Conservation (phyloP, 2,113 vertebrate species). For the Alouatta palliata region DNA sequence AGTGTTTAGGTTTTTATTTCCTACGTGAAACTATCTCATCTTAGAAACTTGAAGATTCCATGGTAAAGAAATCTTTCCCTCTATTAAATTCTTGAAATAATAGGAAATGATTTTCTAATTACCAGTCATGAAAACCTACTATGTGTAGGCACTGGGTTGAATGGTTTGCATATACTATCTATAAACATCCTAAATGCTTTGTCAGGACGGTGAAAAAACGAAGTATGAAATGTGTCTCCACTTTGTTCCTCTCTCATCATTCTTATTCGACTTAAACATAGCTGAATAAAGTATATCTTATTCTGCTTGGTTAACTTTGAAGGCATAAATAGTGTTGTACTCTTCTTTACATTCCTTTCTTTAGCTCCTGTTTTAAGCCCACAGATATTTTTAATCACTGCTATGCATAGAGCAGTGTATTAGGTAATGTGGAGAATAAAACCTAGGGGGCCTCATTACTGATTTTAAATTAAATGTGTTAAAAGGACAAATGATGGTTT, state of each 20-base stretch:
- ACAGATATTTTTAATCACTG: not conserved
- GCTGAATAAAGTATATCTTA: not conserved
- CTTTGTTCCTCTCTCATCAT: not conserved
- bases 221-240: not conserved
- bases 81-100: not conserved
- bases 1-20: not conserved
- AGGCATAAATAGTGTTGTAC: not conserved
- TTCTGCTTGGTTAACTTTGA: not conserved
- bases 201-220: not conserved
- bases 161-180: not conserved
- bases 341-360: not conserved
- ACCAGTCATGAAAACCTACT: not conserved
- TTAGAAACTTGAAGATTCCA: not conserved
- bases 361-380: not conserved
- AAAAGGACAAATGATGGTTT: not conserved
- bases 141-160: not conserved
- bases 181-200: not conserved
- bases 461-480: not conserved
- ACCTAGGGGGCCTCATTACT: not conserved
- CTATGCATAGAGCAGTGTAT: not conserved
- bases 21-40: not conserved
- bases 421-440: not conserved
- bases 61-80: not conserved
- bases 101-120: not conserved
- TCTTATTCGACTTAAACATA: not conserved